phyloP scores from a whole-genome alignment of 2,888 invertebrate species.

The Drosophila macrothrix region DNA sequence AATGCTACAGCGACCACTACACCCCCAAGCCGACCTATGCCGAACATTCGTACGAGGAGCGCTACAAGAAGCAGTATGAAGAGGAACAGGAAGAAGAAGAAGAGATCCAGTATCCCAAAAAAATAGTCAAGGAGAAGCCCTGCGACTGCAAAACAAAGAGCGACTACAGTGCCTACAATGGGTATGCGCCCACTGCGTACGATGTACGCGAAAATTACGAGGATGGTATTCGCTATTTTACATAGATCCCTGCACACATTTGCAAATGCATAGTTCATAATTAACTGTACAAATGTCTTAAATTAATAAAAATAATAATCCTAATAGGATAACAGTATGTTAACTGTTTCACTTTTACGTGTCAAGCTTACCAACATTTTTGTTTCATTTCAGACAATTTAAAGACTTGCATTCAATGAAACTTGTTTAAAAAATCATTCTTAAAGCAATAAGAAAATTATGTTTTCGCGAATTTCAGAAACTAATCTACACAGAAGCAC shows the following conservation, averaged over 20 bases:
- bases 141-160: conserved; percentile 27
- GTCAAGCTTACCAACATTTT: not conserved
- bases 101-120: conserved; percentile 10
- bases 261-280: not conserved
- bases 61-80: conserved; percentile 23
- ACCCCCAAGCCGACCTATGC: conserved; percentile 11
- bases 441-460: not conserved
- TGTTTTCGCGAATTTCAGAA: not conserved
- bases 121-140: not conserved
- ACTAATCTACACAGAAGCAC: not conserved
- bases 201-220: conserved; percentile 61
- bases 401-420: too few relatives aligned
- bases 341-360: not conserved
- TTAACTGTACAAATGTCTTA: not conserved
- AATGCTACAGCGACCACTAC: conserved; percentile 44
- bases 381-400: not conserved
- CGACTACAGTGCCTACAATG: conserved; percentile 9
- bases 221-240: conserved; percentile 62
- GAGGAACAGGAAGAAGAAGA: conserved; percentile 7
- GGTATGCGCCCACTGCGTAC: conserved; percentile 40
- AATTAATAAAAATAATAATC: not conserved
- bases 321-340: not conserved
- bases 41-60: conserved; percentile 13
- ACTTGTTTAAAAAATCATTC: not conserved
- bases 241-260: conserved; percentile 40